phyloP scores from a whole-genome alignment of 35 echinoderm and acorn worm genomes.

The Ptychodera flava region DNA sequence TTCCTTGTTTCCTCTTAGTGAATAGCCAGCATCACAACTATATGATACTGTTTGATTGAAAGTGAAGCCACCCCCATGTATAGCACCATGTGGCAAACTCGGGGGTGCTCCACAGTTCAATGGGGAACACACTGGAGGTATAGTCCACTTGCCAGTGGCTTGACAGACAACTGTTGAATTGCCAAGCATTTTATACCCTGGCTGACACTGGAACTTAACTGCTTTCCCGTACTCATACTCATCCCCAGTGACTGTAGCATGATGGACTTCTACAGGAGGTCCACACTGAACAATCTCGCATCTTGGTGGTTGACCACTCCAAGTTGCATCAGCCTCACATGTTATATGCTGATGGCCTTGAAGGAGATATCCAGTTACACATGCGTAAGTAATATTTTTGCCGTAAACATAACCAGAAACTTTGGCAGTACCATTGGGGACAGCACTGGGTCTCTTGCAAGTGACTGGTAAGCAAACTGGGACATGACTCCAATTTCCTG shows the following conservation, averaged over 20 bases:
- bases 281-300: not conserved
- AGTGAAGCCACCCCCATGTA: not conserved
- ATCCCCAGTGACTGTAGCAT: not conserved
- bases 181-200: not conserved
- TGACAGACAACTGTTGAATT: not conserved
- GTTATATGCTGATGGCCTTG: not conserved
- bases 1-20: not conserved
- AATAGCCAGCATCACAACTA: slow-evolving; percentile 42
- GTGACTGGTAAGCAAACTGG: not conserved
- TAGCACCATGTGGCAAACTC: not conserved
- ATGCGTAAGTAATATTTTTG: not conserved
- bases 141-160: not conserved
- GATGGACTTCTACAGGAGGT: not conserved
- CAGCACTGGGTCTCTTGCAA: not conserved
- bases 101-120: not conserved
- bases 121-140: not conserved
- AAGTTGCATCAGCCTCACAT: not conserved
- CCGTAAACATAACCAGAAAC: not conserved
- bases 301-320: not conserved
- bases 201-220: not conserved
- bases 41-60: slow-evolving; percentile 25
- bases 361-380: not conserved
- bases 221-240: not conserved
- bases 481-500: slow-evolving; percentile 11
- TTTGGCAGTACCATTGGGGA: slow-evolving; percentile 3